phyloP scores from a whole-genome alignment of 2,113 vertebrate genomes.

The Pteruthius melanotis region DNA sequence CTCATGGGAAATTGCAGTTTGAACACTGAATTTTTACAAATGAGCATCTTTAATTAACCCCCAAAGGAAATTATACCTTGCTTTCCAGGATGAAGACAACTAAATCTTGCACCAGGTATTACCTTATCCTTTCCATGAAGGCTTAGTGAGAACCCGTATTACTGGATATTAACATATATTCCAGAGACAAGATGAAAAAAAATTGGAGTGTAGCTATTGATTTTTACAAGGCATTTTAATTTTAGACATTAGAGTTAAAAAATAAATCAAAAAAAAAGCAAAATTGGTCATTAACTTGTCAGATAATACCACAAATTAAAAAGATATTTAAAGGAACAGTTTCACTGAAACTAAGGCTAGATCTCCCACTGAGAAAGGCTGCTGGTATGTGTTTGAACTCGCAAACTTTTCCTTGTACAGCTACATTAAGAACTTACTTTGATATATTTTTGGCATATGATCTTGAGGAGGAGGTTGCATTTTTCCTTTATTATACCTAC shows the following conservation, averaged over 20 bases:
- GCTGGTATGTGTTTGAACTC: neutral
- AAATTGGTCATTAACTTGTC: neutral
- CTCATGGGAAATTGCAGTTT: neutral
- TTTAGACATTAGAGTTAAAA: neutral
- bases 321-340: neutral
- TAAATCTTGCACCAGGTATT: neutral
- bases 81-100: neutral
- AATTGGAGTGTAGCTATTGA: neutral
- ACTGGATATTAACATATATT: neutral
- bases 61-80: neutral
- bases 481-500: slow-evolving; percentile 21
- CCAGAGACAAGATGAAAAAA: neutral
- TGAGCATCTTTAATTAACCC: neutral
- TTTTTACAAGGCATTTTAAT: neutral
- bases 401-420: neutral
- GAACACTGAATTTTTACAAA: neutral
- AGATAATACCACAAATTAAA: neutral
- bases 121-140: neutral
- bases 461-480: slow-evolving; percentile 20
- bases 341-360: neutral
- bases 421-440: neutral
- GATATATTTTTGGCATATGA: slow-evolving; percentile 1
- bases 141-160: neutral
- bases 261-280: neutral
- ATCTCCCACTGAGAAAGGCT: neutral